Evolutionary conservation across 2,113 vertebrate species (phyloP).

Genomic region (Hydrolagus affinis): DNA sequence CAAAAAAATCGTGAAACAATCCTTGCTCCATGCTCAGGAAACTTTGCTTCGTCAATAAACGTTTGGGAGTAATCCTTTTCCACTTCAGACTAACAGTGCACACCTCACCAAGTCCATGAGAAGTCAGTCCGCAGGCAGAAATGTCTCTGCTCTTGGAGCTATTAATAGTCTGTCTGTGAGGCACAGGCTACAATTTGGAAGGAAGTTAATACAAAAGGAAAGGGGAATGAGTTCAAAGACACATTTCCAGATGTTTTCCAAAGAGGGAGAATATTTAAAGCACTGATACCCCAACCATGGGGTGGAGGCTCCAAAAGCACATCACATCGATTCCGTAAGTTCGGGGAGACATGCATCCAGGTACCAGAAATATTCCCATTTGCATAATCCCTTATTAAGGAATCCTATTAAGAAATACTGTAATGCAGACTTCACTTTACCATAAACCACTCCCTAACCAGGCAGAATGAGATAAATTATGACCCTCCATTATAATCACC

Average conservation of each 20-base stretch:
- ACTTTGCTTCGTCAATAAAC: background rate
- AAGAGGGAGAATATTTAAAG: constrained; percentile 10
- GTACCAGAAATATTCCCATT: no score
- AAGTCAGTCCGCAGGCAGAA: background rate
- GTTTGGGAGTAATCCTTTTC: background rate
- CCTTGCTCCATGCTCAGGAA: background rate
- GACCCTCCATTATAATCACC: no score
- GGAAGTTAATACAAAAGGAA: constrained; percentile 23
- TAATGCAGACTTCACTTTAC: no score
- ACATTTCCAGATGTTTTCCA: constrained; percentile 23
- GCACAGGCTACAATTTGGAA: background rate
- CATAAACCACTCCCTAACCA: no score
- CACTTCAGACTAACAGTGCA: background rate
- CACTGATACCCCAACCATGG: background rate
- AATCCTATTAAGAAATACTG: no score
- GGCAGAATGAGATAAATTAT: no score
- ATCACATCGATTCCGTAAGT: no score
- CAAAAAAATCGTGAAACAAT: background rate
- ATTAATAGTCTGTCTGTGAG: constrained; percentile 3
- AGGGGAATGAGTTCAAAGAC: constrained; percentile 30
- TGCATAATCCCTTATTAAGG: no score
- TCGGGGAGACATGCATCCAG: no score
- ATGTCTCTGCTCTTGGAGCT: background rate
- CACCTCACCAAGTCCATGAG: constrained; percentile 10
- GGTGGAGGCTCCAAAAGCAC: no score